phyloP scores from a whole-genome alignment of 2,113 vertebrate genomes.

The Isurus oxyrinchus region DNA sequence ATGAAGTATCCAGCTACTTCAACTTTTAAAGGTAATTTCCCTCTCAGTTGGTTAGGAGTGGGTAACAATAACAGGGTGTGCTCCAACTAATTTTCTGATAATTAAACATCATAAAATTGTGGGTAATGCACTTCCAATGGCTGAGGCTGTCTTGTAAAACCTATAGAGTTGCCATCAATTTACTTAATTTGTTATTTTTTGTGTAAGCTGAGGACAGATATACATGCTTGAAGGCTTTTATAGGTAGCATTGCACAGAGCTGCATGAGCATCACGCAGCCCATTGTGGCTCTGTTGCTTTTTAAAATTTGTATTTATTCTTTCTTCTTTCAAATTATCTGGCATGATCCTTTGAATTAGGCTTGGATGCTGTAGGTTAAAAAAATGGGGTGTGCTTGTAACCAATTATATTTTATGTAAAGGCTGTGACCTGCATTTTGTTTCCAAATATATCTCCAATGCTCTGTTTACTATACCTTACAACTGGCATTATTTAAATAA shows the following conservation, averaged over 20 bases:
- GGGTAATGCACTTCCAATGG: neutral
- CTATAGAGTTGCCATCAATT: neutral
- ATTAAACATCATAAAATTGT: neutral
- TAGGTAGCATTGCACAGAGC: neutral
- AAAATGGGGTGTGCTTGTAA: neutral
- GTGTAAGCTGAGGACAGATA: neutral
- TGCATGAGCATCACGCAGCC: no score
- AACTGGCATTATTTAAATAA: neutral
- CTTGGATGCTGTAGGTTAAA: neutral
- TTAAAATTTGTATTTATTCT: neutral
- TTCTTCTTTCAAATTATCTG: neutral
- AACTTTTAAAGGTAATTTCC: neutral
- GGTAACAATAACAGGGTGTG: neutral
- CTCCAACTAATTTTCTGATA: neutral
- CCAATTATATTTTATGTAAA: neutral
- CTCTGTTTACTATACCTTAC: neutral
- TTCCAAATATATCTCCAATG: neutral
- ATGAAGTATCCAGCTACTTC: neutral
- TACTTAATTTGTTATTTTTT: neutral
- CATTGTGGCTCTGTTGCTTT: neutral
- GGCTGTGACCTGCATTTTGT: neutral
- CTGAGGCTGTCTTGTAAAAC: neutral
- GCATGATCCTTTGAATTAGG: neutral
- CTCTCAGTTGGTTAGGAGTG: neutral
- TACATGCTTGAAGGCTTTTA: neutral